Evolutionary conservation across 1,140 invertebrate genomes (phyloP).

Genomic region (Drosophila navojoa): DNA sequence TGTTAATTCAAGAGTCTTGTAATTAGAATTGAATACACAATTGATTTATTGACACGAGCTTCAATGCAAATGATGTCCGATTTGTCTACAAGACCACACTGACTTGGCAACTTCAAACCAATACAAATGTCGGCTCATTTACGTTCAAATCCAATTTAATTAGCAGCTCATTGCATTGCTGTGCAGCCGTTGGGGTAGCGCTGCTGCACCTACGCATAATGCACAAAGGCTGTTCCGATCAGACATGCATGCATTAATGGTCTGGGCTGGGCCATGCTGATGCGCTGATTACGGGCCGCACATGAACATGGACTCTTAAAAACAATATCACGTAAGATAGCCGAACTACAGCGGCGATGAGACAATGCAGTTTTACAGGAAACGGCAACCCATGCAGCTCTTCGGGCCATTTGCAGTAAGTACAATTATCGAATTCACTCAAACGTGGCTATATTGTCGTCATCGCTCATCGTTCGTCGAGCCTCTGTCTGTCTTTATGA

Average conservation of each 20-base stretch:
- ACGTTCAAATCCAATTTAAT: constrained; percentile 21
- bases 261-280: constrained; percentile 3
- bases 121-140: constrained; percentile 26
- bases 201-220: constrained; percentile 37
- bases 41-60: background rate
- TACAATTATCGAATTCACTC: constrained; percentile 77
- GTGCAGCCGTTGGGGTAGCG: background rate
- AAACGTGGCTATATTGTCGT: constrained; percentile 54
- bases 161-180: constrained; percentile 6
- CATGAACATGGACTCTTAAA: constrained; percentile 50
- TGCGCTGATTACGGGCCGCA: constrained; percentile 26
- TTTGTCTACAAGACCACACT: constrained; percentile 2
- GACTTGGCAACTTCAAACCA: constrained; percentile 11
- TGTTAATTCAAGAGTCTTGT: background rate
- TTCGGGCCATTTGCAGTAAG: constrained; percentile 59
- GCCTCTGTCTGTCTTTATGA: constrained; percentile 44
- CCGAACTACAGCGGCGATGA: constrained; percentile 8
- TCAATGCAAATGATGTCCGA: background rate
- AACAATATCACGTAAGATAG: constrained; percentile 48
- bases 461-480: constrained; percentile 25
- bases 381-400: constrained; percentile 25
- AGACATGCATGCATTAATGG: constrained; percentile 4
- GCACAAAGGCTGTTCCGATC: constrained; percentile 60
- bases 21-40: background rate
- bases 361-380: constrained; percentile 17